Conservation (phyloP, 1,140 invertebrate genomes). For the Drosophila sulfurigaster region DNA sequence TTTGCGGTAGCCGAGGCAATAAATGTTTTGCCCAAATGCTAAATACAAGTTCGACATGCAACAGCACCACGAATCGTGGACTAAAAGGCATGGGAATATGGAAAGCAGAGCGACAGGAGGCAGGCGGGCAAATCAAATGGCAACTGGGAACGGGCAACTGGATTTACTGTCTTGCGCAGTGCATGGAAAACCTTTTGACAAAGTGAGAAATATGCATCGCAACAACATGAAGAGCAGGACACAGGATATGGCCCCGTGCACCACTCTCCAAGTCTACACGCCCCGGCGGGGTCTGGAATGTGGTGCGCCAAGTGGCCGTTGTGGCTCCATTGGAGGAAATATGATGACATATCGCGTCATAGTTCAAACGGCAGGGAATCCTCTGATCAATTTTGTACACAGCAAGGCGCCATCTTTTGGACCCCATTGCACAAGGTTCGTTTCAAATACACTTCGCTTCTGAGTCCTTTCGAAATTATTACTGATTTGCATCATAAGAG, state of each 20-base stretch:
- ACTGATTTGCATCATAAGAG: background rate
- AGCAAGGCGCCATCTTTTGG: slow-evolving; percentile 84
- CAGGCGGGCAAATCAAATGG: slow-evolving; percentile 10
- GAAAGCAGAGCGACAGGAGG: background rate
- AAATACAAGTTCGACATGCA: slow-evolving; percentile 51
- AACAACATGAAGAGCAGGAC: slow-evolving; percentile 33
- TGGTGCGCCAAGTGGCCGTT: slow-evolving; percentile 22
- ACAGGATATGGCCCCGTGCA: slow-evolving; percentile 14
- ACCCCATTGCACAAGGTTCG: slow-evolving; percentile 34
- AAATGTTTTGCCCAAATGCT: slow-evolving; percentile 63
- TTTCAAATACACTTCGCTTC: background rate
- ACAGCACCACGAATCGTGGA: slow-evolving; percentile 9
- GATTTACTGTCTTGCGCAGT: slow-evolving; percentile 59
- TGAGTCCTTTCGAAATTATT: background rate
- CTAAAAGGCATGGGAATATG: background rate
- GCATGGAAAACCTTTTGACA: slow-evolving; percentile 63
- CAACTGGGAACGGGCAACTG: slow-evolving; percentile 15
- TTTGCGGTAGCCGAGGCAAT: slow-evolving; percentile 72
- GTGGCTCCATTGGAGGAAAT: slow-evolving; percentile 71
- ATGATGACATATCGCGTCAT: slow-evolving; percentile 85
- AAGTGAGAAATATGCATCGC: slow-evolving; percentile 73
- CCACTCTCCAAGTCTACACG: background rate
- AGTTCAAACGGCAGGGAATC: slow-evolving; percentile 85
- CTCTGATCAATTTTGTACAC: slow-evolving; percentile 85
- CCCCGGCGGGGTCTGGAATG: background rate